These are phyloP conservation scores for Gallirallus australis DNA, from an alignment of 2,797 vertebrate genomes.

Conservation along the genomic window DNA sequence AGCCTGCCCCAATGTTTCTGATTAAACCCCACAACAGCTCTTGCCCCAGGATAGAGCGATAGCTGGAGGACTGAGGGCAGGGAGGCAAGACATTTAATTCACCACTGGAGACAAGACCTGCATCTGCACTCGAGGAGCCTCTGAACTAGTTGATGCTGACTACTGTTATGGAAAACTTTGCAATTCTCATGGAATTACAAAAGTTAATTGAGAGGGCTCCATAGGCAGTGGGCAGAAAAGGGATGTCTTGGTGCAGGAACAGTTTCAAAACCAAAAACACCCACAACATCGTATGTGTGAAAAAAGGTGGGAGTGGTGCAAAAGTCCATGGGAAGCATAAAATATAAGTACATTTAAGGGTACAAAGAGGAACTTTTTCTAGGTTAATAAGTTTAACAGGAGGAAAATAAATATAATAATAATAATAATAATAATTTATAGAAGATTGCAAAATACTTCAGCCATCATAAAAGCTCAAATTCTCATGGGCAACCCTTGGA, in stretches of 20 bases:
- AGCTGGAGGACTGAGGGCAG: background rate
- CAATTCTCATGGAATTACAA: background rate
- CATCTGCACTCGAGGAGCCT: background rate
- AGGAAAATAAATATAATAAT: background rate
- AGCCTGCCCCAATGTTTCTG: background rate
- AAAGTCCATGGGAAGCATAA: background rate
- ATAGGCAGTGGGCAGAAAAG: background rate
- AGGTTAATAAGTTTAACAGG: background rate
- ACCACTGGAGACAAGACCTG: background rate
- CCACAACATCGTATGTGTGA: background rate
- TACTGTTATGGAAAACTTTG: background rate
- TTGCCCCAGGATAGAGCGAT: background rate
- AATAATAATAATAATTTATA: background rate
- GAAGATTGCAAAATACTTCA: background rate
- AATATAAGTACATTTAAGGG: background rate
- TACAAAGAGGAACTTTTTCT: background rate
- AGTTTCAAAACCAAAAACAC: background rate
- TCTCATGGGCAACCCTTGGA: background rate
- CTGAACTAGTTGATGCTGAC: background rate
- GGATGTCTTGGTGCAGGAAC: background rate
- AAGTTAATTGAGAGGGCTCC: background rate
- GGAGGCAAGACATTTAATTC: background rate
- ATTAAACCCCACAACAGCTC: background rate
- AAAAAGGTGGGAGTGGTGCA: rapidly evolving
- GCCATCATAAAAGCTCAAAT: background rate